Conservation (phyloP, 2,888 invertebrate species). For the Clusia tigrina region DNA sequence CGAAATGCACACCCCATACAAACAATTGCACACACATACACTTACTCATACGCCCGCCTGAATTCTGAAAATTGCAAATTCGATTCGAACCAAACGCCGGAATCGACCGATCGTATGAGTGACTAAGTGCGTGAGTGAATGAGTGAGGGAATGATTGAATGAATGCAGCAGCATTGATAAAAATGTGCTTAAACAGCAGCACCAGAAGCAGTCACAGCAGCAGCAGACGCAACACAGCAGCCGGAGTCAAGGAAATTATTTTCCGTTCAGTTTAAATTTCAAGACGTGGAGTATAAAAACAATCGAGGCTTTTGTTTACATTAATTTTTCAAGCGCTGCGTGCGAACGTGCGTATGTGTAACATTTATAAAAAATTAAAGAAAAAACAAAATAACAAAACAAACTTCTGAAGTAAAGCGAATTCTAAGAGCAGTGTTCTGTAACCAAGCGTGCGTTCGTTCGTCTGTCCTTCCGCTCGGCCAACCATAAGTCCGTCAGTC, state of each 20-base stretch:
- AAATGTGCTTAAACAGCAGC: neutral
- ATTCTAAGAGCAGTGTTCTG: neutral
- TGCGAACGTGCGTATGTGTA: neutral
- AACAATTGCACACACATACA: neutral
- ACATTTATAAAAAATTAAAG: neutral
- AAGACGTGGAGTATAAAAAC: conserved; percentile 8
- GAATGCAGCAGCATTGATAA: conserved; percentile 20
- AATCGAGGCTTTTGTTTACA: conserved; percentile 5
- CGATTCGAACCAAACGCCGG: too few species aligned
- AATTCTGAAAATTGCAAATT: too few species aligned
- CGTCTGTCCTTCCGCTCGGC: neutral
- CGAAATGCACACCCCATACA: neutral
- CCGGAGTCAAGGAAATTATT: neutral
- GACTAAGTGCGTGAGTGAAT: neutral
- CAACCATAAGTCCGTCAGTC: neutral
- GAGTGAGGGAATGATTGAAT: conserved; percentile 1
- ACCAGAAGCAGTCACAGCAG: neutral
- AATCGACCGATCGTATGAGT: too few species aligned
- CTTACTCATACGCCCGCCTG: too few species aligned
- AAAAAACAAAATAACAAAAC: neutral
- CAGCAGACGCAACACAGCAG: neutral
- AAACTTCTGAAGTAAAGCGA: neutral
- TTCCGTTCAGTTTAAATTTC: neutral
- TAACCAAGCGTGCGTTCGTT: neutral
- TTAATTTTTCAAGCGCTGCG: neutral